Conservation (phyloP, 2,888 invertebrate species). For the Drosophila prostipennis region DNA sequence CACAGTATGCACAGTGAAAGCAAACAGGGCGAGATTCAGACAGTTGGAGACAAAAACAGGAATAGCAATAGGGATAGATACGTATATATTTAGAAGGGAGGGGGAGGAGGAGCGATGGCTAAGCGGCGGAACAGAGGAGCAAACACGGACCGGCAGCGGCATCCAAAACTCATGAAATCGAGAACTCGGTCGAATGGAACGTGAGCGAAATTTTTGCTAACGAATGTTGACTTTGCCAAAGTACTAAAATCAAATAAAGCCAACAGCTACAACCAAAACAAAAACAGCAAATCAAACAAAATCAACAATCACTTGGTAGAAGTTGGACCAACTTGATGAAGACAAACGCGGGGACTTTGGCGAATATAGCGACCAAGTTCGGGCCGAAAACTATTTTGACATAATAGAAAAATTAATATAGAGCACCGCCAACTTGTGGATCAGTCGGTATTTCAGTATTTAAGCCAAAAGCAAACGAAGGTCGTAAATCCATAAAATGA, state of each 20-base stretch:
- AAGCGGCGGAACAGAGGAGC: conserved; percentile 55
- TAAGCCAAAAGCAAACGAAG: conserved; percentile 56
- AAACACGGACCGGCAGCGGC: conserved; percentile 55
- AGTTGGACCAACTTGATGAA: conserved; percentile 52
- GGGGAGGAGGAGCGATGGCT: conserved; percentile 36
- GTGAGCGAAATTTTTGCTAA: conserved; percentile 75
- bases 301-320: conserved; percentile 51
- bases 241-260: conserved; percentile 76
- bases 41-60: conserved; percentile 8
- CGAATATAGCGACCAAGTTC: conserved; percentile 10
- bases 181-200: conserved; percentile 67
- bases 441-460: conserved; percentile 46
- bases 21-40: conserved; percentile 19
- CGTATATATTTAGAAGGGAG: conserved; percentile 7
- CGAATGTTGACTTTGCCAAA: conserved; percentile 76
- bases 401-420: conserved; percentile 57
- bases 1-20: conserved; percentile 31
- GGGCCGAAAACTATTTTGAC: conserved; percentile 28
- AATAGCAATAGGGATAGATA: conserved; percentile 1
- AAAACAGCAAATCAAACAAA: conserved; percentile 53
- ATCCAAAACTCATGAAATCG: conserved; percentile 65
- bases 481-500: conserved; percentile 64
- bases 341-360: conserved; percentile 39
- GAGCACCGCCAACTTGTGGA: conserved; percentile 50
- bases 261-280: conserved; percentile 42